Percentiles rank a stretch among this genome's conserved stretches.
Conservation (phyloP, 1,140 invertebrate genomes). For the Trichoplusia ni region DNA sequence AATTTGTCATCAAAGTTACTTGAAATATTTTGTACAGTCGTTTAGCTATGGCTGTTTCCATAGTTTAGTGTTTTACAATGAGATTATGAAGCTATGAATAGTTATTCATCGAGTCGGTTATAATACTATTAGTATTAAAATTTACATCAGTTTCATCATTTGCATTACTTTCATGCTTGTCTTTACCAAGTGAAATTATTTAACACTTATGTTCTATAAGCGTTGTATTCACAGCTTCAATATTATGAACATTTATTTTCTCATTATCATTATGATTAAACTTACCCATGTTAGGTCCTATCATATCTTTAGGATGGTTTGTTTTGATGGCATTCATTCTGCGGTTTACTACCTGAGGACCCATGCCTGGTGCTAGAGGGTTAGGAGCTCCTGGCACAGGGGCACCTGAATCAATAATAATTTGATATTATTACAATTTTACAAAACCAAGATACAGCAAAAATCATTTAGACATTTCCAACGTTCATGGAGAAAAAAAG, state of each 20-base stretch:
- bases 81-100: conserved; percentile 20
- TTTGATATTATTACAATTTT: not conserved
- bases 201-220: not conserved
- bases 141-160: not conserved
- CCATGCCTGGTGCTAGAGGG: conserved; percentile 75
- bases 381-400: conserved; percentile 69
- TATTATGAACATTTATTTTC: not conserved
- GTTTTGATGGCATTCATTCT: conserved; percentile 92
- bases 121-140: not conserved
- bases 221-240: conserved; percentile 13
- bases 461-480: no score
- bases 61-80: conserved; percentile 4
- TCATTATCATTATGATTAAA: conserved; percentile 22
- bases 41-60: conserved; percentile 21
- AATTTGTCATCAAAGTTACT: conserved; percentile 8
- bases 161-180: not conserved
- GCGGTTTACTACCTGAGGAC: conserved; percentile 83
- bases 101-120: not conserved
- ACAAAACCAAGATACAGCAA: no score
- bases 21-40: conserved; percentile 3
- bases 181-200: not conserved
- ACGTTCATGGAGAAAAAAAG: not conserved
- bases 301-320: conserved; percentile 90
- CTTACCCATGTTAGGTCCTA: conserved; percentile 89
- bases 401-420: conserved; percentile 54